Percentiles rank a stretch among this genome's conserved stretches.
Conservation (phyloP, 2,888 invertebrate genomes). For the Tenthredo scrophulariae region DNA sequence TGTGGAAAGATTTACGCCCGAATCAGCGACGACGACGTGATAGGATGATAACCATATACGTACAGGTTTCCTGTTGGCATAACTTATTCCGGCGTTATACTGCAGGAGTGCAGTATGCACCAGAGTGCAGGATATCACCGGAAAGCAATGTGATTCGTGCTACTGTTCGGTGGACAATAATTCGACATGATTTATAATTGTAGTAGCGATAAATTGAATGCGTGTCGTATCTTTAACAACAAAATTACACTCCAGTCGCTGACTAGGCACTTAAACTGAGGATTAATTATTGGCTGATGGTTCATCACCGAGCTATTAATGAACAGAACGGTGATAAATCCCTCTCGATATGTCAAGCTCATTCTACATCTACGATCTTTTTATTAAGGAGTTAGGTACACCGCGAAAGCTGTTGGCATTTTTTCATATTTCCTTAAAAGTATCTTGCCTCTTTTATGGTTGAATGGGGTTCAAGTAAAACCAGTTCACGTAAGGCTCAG, state of each 20-base stretch:
- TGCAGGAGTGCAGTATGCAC: background rate
- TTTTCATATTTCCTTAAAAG: background rate
- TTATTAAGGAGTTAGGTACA: background rate
- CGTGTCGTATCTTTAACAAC: constrained; percentile 26
- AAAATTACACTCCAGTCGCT: background rate
- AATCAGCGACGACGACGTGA: constrained; percentile 41
- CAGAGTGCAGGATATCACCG: constrained; percentile 19
- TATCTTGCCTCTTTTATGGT: background rate
- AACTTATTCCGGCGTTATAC: constrained; percentile 19
- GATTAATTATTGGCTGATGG: background rate
- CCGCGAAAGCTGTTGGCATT: background rate
- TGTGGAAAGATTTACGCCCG: constrained; percentile 25
- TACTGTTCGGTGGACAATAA: constrained; percentile 32
- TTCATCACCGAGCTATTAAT: background rate
- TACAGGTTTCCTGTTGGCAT: constrained; percentile 28
- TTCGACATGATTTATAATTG: constrained; percentile 26
- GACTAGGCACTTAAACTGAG: background rate
- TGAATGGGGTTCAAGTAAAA: background rate
- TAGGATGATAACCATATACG: constrained; percentile 32
- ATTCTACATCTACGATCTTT: background rate
- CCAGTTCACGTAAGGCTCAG: background rate
- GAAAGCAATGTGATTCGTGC: constrained; percentile 33
- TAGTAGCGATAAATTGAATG: background rate
- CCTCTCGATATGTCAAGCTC: background rate
- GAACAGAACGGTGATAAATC: background rate